These are phyloP conservation scores for Diadumene lineata DNA, from an alignment of 92 coral and sea anemone species.

Conservation along the genomic window DNA sequence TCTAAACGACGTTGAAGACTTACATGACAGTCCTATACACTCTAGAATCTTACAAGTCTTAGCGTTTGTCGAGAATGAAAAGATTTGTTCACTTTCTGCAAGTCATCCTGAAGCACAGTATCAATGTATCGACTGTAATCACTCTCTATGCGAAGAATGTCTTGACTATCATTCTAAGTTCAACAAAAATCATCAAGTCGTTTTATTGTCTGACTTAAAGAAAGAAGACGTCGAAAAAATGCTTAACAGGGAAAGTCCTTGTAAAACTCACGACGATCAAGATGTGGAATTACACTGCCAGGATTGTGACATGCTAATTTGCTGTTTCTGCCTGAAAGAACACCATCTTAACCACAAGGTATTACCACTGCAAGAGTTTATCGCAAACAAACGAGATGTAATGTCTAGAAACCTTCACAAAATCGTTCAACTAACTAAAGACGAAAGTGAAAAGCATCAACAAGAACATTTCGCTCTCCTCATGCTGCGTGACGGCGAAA, in stretches of 20 bases:
- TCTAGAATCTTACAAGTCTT: slow-evolving; percentile 14
- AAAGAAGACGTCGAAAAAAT: neutral
- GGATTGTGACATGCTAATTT: neutral
- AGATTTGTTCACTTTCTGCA: slow-evolving; percentile 12
- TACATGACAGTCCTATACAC: slow-evolving; percentile 15
- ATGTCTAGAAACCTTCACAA: neutral
- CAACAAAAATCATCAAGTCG: slow-evolving; percentile 3
- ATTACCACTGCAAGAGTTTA: neutral
- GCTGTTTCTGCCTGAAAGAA: neutral
- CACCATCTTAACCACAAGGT: slow-evolving; percentile 5
- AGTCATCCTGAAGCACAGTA: slow-evolving; percentile 11
- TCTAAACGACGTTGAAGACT: slow-evolving; percentile 15
- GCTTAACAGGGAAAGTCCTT: slow-evolving; percentile 10
- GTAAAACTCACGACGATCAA: neutral
- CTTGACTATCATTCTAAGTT: slow-evolving; percentile 11
- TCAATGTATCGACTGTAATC: slow-evolving; percentile 9
- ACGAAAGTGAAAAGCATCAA: slow-evolving; percentile 4
- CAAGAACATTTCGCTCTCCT: slow-evolving; percentile 5
- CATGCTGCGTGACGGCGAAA: neutral
- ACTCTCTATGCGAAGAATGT: slow-evolving; percentile 22
- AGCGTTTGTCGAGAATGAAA: slow-evolving; percentile 15
- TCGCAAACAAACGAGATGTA: neutral
- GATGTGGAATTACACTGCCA: neutral
- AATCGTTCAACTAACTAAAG: neutral
- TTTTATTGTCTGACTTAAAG: slow-evolving; percentile 5